Conservation (phyloP, 2,797 vertebrate genomes). For the Etheostoma nigrum region DNA sequence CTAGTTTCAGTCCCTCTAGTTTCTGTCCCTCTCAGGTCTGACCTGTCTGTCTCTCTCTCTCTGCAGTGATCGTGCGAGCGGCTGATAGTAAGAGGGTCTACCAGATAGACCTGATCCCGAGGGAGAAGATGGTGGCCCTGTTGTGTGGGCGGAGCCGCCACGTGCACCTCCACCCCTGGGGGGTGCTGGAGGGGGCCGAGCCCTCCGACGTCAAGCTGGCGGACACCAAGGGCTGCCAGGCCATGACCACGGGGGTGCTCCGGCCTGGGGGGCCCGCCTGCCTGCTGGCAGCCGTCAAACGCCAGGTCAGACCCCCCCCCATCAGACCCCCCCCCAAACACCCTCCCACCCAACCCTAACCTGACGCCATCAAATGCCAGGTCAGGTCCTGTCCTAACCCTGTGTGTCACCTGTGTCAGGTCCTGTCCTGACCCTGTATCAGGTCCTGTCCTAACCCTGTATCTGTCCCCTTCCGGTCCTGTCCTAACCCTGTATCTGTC, state of each 20-base stretch:
- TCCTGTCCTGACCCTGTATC: too few species aligned
- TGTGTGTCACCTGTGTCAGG: too few species aligned
- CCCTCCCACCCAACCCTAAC: too few species aligned
- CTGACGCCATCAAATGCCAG: too few species aligned
- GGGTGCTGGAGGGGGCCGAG: constrained; percentile 92
- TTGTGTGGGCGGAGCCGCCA: constrained; percentile 94
- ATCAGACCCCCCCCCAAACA: too few species aligned
- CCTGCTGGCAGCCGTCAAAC: constrained; percentile 92
- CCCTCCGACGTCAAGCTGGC: constrained; percentile 91
- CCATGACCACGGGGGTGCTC: constrained; percentile 87
- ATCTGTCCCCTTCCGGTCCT: too few species aligned
- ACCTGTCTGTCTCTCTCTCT: background rate
- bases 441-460: too few species aligned
- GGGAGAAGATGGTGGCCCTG: constrained; percentile 90
- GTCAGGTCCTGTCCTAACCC: too few species aligned
- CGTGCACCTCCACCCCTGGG: constrained; percentile 93
- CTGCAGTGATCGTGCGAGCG: constrained; percentile 93
- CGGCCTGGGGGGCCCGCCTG: constrained; percentile 88
- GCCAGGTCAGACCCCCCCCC: constrained; percentile 67
- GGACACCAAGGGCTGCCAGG: constrained; percentile 96
- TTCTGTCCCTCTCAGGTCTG: too few species aligned
- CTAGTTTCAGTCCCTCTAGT: too few species aligned
- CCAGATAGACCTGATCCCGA: constrained; percentile 93
- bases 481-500: too few species aligned
- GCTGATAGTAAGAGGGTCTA: constrained; percentile 95